Percentiles rank a stretch among this genome's conserved stretches.
phyloP scores from a whole-genome alignment of 2,888 invertebrate species.

The Ethmia dodecea region DNA sequence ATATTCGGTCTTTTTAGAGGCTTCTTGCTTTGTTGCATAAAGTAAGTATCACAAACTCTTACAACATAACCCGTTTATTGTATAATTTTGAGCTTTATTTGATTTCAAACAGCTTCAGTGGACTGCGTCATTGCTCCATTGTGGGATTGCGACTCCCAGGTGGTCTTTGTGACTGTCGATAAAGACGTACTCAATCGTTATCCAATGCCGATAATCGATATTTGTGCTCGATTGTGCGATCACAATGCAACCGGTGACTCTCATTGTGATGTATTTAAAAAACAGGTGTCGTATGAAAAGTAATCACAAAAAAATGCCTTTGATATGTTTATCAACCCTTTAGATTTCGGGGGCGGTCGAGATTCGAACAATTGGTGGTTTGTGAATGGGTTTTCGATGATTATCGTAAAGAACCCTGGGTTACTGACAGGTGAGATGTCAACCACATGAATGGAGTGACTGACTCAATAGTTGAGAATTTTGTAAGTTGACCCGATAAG shows the following conservation, averaged over 20 bases:
- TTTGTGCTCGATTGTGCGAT: slow-evolving; percentile 54
- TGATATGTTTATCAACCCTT: slow-evolving; percentile 76
- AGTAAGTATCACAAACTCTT: no score
- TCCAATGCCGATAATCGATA: slow-evolving; percentile 63
- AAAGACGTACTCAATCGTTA: slow-evolving; percentile 46
- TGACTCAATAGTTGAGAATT: slow-evolving; percentile 33
- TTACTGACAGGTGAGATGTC: slow-evolving; percentile 75
- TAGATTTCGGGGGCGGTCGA: slow-evolving; percentile 52
- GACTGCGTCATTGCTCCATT: no score
- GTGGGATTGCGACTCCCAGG: slow-evolving; percentile 46
- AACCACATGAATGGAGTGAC: slow-evolving; percentile 53
- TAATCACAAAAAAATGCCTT: slow-evolving; percentile 47
- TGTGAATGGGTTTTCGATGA: slow-evolving; percentile 62
- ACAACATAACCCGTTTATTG: no score
- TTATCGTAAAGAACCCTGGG: slow-evolving; percentile 60
- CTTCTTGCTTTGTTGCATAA: no score
- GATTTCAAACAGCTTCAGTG: no score
- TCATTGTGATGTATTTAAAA: slow-evolving; percentile 51
- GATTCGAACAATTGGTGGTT: slow-evolving; percentile 54
- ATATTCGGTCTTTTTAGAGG: no score
- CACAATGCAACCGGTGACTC: slow-evolving; percentile 54
- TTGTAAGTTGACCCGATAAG: slow-evolving; percentile 58
- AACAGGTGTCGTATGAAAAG: slow-evolving; percentile 60
- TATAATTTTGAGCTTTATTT: no score
- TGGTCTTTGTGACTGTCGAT: slow-evolving; percentile 54